phyloP scores from a whole-genome alignment of 1,140 invertebrate species.

The Augochlora pura region DNA sequence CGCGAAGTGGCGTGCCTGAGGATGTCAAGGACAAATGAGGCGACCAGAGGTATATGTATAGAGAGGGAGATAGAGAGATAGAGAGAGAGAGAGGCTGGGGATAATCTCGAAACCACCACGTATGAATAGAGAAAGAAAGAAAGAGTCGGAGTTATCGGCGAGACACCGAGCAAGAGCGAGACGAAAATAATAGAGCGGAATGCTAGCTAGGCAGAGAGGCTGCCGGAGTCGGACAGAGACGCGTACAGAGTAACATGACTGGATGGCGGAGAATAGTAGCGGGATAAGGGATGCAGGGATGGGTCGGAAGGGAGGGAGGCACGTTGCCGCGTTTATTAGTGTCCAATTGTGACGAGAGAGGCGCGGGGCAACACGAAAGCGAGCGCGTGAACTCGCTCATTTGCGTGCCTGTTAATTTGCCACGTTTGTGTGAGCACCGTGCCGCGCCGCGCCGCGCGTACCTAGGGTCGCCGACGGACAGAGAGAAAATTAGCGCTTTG shows the following conservation, averaged over 20 bases:
- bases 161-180: too few relatives aligned
- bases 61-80: too few relatives aligned
- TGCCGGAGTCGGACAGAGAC: not conserved
- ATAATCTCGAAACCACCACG: too few relatives aligned
- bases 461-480: slow-evolving; percentile 53
- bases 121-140: not conserved
- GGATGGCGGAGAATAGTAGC: not conserved
- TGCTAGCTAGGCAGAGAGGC: not conserved
- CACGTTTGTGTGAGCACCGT: slow-evolving; percentile 71
- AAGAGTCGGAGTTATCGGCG: not conserved
- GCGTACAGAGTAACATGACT: not conserved
- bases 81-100: too few relatives aligned
- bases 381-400: slow-evolving; percentile 77
- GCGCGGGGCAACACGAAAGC: slow-evolving; percentile 65
- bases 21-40: too few relatives aligned
- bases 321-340: slow-evolving; percentile 76
- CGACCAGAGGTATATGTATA: too few relatives aligned
- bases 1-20: too few relatives aligned
- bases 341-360: slow-evolving; percentile 76
- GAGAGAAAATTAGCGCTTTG: slow-evolving; percentile 75
- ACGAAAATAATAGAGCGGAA: too few relatives aligned
- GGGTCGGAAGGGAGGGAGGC: slow-evolving; percentile 4
- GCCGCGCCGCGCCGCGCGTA: slow-evolving; percentile 28
- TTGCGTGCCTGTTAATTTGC: slow-evolving; percentile 79
- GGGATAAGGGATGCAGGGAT: slow-evolving; percentile 20